phyloP scores from a whole-genome alignment of 2,888 invertebrate genomes.

The Gasteruption jaculator region DNA sequence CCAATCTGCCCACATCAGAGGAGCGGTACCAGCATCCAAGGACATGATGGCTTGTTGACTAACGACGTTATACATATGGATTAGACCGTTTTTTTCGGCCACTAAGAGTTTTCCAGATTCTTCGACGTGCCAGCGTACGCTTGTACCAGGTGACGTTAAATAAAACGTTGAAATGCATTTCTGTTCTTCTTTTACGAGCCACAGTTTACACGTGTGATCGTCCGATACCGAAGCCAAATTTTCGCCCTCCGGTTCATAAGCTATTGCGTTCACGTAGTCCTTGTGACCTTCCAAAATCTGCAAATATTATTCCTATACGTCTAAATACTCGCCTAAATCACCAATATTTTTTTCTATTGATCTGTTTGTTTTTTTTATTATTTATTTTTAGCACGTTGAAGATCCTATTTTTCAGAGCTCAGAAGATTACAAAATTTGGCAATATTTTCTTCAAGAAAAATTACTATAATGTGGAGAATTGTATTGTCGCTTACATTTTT shows the following conservation, averaged over 20 bases:
- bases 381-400: not conserved
- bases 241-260: slow-evolving; percentile 67
- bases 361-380: not conserved
- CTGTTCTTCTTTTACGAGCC: slow-evolving; percentile 56
- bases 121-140: slow-evolving; percentile 66
- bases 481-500: too few relatives aligned
- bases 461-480: too few relatives aligned
- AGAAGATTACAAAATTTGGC: too few relatives aligned
- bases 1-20: slow-evolving; percentile 70
- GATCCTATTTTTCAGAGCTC: not conserved
- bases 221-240: slow-evolving; percentile 72
- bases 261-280: slow-evolving; percentile 66
- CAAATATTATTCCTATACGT: too few relatives aligned
- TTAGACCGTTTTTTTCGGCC: slow-evolving; percentile 70
- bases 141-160: slow-evolving; percentile 64
- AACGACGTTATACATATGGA: slow-evolving; percentile 68
- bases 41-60: slow-evolving; percentile 65
- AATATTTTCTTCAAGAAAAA: too few relatives aligned
- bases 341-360: slow-evolving; percentile 3
- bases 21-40: slow-evolving; percentile 59
- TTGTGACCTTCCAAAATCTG: slow-evolving; percentile 62
- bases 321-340: too few relatives aligned
- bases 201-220: slow-evolving; percentile 70
- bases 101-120: slow-evolving; percentile 69
- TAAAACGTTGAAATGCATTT: slow-evolving; percentile 59